Evolutionary conservation across 2,888 invertebrate genomes (phyloP).

Genomic region (Gastrophysa polygoni): DNA sequence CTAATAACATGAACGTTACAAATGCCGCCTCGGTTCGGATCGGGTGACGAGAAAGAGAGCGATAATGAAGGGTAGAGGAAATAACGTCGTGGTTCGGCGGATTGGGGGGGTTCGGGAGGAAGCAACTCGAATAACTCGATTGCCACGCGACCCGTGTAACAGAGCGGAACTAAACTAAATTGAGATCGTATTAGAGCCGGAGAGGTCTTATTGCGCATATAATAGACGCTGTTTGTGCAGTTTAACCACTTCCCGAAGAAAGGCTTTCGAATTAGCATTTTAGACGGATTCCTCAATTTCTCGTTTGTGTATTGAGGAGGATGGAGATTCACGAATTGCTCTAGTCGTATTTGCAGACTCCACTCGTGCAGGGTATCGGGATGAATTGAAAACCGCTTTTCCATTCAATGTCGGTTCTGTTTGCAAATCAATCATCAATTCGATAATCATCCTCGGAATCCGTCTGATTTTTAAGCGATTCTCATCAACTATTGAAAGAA

Average conservation of each 20-base stretch:
- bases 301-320: slow-evolving; percentile 17
- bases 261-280: slow-evolving; percentile 58
- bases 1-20: slow-evolving; percentile 40
- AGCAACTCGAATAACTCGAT: slow-evolving; percentile 48
- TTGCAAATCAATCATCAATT: neutral
- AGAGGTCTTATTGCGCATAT: slow-evolving; percentile 61
- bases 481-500: too few species aligned
- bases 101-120: neutral
- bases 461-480: too few species aligned
- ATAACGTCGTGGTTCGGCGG: too few species aligned
- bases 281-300: slow-evolving; percentile 53
- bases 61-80: slow-evolving; percentile 46
- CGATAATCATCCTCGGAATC: too few species aligned
- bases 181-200: slow-evolving; percentile 61
- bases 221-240: slow-evolving; percentile 62
- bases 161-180: slow-evolving; percentile 63
- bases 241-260: slow-evolving; percentile 60
- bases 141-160: slow-evolving; percentile 61
- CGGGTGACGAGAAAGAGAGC: slow-evolving; percentile 21
- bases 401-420: neutral
- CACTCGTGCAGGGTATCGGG: neutral
- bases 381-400: neutral
- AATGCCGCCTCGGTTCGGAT: slow-evolving; percentile 46
- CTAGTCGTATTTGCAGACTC: neutral
- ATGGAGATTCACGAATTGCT: neutral